Conservation (phyloP, 2,888 invertebrate species). For the Ochropleura plecta region DNA sequence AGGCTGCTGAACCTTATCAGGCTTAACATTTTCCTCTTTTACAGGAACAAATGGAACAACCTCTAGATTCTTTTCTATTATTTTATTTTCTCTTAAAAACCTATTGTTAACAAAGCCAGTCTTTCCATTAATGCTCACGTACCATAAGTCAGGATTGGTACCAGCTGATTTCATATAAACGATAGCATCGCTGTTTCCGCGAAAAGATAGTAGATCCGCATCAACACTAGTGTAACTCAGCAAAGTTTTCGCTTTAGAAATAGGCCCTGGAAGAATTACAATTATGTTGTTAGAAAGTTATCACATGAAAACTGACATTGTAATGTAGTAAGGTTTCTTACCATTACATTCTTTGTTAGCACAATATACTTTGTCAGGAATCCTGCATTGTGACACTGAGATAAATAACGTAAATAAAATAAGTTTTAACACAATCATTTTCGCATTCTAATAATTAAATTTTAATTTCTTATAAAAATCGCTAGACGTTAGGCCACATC, state of each 20-base stretch:
- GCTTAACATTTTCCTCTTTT: constrained; percentile 73
- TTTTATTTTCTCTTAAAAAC: constrained; percentile 91
- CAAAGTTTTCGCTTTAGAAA: constrained; percentile 92
- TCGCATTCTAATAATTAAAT: constrained; percentile 83
- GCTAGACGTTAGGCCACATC: constrained; percentile 88
- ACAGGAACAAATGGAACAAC: constrained; percentile 75
- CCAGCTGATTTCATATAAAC: constrained; percentile 94
- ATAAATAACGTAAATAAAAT: constrained; percentile 84
- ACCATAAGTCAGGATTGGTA: constrained; percentile 91
- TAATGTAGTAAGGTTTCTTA: constrained; percentile 78
- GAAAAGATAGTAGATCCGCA: constrained; percentile 91
- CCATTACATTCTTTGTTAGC: constrained; percentile 93
- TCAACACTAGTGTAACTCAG: constrained; percentile 90
- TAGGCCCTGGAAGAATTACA: constrained; percentile 87
- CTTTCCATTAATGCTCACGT: constrained; percentile 92
- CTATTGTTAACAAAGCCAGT: constrained; percentile 92
- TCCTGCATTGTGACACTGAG: constrained; percentile 82
- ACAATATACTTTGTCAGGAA: constrained; percentile 93
- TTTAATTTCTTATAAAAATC: constrained; percentile 79
- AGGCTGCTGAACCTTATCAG: constrained; percentile 83
- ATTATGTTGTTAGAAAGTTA: constrained; percentile 69
- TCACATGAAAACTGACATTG: constrained; percentile 69
- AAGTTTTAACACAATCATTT: constrained; percentile 85
- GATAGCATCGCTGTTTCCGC: constrained; percentile 88
- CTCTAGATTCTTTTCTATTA: constrained; percentile 82